A percentile compares a stretch with the other conserved stretches of the same genome.
Evolutionary conservation across 2,888 invertebrate genomes (phyloP).

Genomic region (Limnephilus lunatus): DNA sequence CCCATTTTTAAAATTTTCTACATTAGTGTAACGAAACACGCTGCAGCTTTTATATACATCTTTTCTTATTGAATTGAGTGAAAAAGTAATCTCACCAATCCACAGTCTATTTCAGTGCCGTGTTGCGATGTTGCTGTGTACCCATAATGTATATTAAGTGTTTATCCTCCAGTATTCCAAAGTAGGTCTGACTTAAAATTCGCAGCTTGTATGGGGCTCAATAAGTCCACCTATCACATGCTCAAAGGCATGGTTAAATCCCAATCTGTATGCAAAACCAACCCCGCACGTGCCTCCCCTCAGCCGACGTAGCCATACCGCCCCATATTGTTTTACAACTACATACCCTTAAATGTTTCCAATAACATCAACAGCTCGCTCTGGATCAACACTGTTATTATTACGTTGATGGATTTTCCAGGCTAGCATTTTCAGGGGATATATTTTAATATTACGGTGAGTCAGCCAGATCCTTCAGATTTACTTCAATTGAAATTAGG

Average conservation of each 20-base stretch:
- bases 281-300: neutral
- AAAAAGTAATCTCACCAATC: neutral
- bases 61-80: too few relatives aligned
- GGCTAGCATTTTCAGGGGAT: neutral
- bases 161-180: neutral
- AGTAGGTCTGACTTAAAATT: neutral
- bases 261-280: conserved; percentile 42
- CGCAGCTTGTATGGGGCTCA: neutral
- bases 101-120: neutral
- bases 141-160: neutral
- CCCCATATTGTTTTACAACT: neutral
- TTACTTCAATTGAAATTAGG: neutral
- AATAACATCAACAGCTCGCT: conserved; percentile 9
- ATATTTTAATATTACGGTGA: neutral
- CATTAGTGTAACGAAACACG: neutral
- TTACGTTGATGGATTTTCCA: neutral
- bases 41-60: too few relatives aligned
- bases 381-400: neutral
- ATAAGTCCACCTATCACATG: conserved; percentile 24
- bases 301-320: neutral
- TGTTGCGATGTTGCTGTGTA: neutral
- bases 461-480: neutral
- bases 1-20: too few relatives aligned
- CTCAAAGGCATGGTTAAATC: conserved; percentile 15
- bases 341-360: neutral